phyloP scores from a whole-genome alignment of 2,888 invertebrate species.

The Argyra leucocephala region DNA sequence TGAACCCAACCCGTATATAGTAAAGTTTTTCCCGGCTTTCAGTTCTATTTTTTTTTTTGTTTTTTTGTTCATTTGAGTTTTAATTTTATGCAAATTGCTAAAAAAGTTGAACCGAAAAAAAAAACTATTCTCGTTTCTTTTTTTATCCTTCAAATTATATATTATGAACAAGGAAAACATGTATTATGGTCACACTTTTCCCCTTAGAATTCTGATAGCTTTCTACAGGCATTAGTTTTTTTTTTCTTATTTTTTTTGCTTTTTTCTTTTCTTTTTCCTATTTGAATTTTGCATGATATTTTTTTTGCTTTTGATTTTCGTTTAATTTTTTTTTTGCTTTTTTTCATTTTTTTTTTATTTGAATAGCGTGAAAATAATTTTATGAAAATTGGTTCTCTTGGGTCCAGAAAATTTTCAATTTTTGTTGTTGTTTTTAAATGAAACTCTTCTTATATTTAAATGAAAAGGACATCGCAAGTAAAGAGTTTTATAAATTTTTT shows the following conservation, averaged over 20 bases:
- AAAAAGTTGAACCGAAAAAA: neutral
- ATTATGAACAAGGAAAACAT: neutral
- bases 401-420: neutral
- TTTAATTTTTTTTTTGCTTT: neutral
- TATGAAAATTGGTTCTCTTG: neutral
- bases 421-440: neutral
- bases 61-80: neutral
- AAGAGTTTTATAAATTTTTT: neutral
- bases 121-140: neutral
- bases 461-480: neutral
- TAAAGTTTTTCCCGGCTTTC: too few species aligned
- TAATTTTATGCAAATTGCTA: conserved; percentile 3
- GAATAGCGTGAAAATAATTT: conserved; percentile 4
- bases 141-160: conserved; percentile 1
- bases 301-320: neutral
- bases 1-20: too few species aligned
- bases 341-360: neutral
- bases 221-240: neutral
- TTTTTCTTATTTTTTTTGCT: neutral
- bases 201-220: neutral
- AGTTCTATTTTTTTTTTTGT: neutral
- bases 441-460: neutral
- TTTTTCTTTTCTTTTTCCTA: neutral
- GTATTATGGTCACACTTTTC: neutral
- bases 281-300: too few species aligned